Conservation (phyloP, 1,140 invertebrate genomes). For the Ganaspis sp. region DNA sequence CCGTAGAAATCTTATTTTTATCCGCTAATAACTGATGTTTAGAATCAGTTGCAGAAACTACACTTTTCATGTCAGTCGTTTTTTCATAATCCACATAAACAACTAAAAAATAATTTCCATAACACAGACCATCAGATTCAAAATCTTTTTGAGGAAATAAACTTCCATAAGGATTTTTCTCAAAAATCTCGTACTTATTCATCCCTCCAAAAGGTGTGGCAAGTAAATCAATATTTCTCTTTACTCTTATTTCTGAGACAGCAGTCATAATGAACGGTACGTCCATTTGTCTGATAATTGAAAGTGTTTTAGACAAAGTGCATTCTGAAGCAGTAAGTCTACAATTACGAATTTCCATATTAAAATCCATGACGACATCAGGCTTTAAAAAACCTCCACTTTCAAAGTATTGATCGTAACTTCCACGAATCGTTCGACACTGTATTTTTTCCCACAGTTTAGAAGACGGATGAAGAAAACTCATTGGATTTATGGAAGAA, state of each 20-base stretch:
- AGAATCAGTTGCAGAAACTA: not conserved
- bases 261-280: not conserved
- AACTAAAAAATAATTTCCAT: not conserved
- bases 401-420: not conserved
- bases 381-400: not conserved
- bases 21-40: not conserved
- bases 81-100: not conserved
- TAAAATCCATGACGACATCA: not conserved
- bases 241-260: not conserved
- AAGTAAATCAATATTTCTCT: not conserved
- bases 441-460: too few species aligned
- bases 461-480: too few species aligned
- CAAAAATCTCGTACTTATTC: not conserved
- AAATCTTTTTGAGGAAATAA: not conserved
- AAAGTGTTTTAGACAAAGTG: not conserved
- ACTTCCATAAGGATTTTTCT: not conserved
- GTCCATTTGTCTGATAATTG: not conserved
- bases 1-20: too few species aligned
- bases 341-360: not conserved
- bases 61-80: not conserved
- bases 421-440: not conserved
- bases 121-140: not conserved
- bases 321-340: not conserved
- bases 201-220: not conserved
- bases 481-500: too few species aligned